Conservation (phyloP, 2,113 vertebrate genomes). For the Rafetus swinhoei region DNA sequence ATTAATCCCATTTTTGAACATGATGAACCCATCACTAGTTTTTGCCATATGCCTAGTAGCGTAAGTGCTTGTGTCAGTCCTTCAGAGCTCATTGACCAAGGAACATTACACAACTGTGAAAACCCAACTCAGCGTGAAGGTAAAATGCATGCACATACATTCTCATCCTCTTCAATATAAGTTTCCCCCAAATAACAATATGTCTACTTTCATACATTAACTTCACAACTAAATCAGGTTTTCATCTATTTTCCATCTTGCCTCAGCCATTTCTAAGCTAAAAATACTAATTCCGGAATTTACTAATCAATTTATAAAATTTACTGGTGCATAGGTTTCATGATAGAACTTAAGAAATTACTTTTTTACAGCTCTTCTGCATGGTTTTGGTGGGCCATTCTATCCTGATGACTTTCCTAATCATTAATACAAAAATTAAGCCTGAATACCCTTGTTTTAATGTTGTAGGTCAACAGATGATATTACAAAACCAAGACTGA, state of each 20-base stretch:
- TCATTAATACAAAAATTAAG: background rate
- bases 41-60: slow-evolving; percentile 73
- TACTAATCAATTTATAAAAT: background rate
- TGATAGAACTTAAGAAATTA: background rate
- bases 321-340: background rate
- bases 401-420: accelerated
- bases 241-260: background rate
- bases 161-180: slow-evolving; percentile 3
- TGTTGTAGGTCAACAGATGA: slow-evolving; percentile 80
- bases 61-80: slow-evolving; percentile 77
- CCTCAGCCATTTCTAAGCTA: slow-evolving; percentile 27
- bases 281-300: slow-evolving; percentile 44
- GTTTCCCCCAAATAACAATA: slow-evolving; percentile 12
- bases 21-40: slow-evolving; percentile 77
- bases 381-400: background rate
- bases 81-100: slow-evolving; percentile 75
- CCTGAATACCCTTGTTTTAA: background rate
- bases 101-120: slow-evolving; percentile 75
- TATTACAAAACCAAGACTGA: slow-evolving; percentile 71
- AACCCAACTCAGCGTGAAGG: slow-evolving; percentile 79
- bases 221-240: background rate
- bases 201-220: background rate
- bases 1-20: slow-evolving; percentile 86
- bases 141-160: slow-evolving; percentile 71
- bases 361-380: background rate